Conservation (phyloP, 2,888 invertebrate species). For the Oscheius sp. region DNA sequence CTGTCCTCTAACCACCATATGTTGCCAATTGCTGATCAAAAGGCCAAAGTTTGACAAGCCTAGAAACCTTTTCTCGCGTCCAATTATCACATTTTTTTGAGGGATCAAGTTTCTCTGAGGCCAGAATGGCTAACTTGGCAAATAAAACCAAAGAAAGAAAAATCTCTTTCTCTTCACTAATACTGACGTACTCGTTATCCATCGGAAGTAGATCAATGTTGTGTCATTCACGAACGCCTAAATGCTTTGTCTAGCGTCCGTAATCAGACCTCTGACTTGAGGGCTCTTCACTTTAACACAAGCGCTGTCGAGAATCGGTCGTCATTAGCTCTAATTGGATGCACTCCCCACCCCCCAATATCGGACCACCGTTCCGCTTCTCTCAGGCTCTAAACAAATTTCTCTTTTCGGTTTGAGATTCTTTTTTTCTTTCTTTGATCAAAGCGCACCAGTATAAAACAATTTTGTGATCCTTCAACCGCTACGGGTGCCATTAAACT, state of each 20-base stretch:
- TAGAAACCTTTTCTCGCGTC: background rate
- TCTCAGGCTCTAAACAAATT: background rate
- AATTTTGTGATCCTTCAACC: background rate
- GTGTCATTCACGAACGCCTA: background rate
- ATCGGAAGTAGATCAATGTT: constrained; percentile 1
- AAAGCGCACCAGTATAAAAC: background rate
- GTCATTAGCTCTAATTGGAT: constrained; percentile 31
- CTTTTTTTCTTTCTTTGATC: background rate
- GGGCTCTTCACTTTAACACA: constrained; percentile 28
- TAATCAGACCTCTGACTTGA: constrained; percentile 26
- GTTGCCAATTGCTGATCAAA: too few species aligned
- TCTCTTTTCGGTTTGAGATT: background rate
- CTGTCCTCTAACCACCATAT: background rate
- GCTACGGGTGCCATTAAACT: background rate
- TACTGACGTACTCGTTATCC: too few species aligned
- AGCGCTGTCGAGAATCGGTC: constrained; percentile 24
- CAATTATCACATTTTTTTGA: background rate
- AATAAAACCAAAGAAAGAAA: too few species aligned
- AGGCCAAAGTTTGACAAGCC: too few species aligned
- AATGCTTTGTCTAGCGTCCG: constrained; percentile 5
- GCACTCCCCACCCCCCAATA: constrained; percentile 26
- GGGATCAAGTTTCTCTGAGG: background rate
- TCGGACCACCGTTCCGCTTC: constrained; percentile 22
- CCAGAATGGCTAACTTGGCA: background rate
- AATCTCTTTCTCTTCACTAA: too few species aligned